Base-by-base conservation (phyloP, 2,113 vertebrate genomes). In the Mystacornis crossleyi region DNA sequence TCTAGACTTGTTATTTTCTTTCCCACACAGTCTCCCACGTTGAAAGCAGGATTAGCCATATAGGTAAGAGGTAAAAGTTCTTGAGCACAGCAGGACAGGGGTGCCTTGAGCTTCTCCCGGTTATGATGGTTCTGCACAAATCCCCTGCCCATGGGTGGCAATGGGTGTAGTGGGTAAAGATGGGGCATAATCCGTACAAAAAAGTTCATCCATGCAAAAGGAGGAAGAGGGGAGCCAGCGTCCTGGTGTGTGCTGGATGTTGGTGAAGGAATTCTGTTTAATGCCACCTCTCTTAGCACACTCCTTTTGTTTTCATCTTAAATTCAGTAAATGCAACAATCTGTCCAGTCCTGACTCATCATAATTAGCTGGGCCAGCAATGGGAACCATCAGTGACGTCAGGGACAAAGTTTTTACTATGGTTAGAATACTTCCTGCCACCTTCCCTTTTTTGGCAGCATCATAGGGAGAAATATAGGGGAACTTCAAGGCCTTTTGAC, bases 401-500 rank as follows among this genome's bases (percentile, higher is more conserved):
- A 79, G 60, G n/a, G 42, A 70, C 60, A 87, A 72, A 67, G 34
- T 57, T 74, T 33, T 80, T 64, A 14, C 25, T 71, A 86, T 89
- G 53, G 70, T 74, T 38, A 69, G 34, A 89, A 81, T 47, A 45
- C 16, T 69, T 97, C 62, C 40, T 86, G 67, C 67, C 31, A 55
- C 43, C 15, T 86, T 43, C 26, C 34, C 25, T 87, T 14, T 74
- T 45, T 54, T 64, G 66, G 26, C 34, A 85, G 36, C 9, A 25
- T 42, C 36, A 17, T 9, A n/a, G 67, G 21, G 55, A 61, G 57
- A 82, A 95, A 84, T 19, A 2, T 12, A 21, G 23, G 25, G 28
- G 66, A 85, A 77, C 64, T 90, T 81, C 3, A 12, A 78, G 64
- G 36, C 50, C 47, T 89, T 86, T 89, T 81, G 77, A 62, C 57